Evolutionary conservation across 64 coral and sea anemone species (phyloP).

Genomic region (Acropora tenuis): DNA sequence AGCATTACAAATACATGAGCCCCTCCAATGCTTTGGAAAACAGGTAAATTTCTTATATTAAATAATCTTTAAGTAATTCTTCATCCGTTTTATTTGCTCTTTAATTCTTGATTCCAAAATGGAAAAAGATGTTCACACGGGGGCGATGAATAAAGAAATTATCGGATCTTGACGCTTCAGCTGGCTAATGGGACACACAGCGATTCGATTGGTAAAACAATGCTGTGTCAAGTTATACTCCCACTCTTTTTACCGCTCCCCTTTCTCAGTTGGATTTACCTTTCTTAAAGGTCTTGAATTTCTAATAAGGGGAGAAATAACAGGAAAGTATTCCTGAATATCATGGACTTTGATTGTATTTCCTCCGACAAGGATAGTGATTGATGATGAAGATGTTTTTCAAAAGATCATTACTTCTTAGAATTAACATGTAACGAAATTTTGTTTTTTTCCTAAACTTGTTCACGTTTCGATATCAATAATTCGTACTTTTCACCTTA

Average conservation of each 20-base stretch:
- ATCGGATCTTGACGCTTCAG: background rate
- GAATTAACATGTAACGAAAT: background rate
- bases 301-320: no score
- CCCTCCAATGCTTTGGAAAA: background rate
- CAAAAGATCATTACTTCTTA: background rate
- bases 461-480: background rate
- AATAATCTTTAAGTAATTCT: no score
- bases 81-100: no score
- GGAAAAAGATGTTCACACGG: background rate
- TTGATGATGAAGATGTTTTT: no score
- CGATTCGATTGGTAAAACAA: background rate
- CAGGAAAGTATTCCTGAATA: no score
- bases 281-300: no score
- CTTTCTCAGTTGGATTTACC: background rate
- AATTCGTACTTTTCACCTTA: background rate
- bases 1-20: no score
- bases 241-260: background rate
- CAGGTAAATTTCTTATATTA: no score
- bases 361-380: no score
- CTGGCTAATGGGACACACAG: background rate
- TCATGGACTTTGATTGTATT: no score
- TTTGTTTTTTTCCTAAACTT: constrained; percentile 4
- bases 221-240: background rate
- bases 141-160: background rate
- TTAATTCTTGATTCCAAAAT: no score